Conservation (phyloP, 1,140 invertebrate species). For the Drosophila willistoni region DNA sequence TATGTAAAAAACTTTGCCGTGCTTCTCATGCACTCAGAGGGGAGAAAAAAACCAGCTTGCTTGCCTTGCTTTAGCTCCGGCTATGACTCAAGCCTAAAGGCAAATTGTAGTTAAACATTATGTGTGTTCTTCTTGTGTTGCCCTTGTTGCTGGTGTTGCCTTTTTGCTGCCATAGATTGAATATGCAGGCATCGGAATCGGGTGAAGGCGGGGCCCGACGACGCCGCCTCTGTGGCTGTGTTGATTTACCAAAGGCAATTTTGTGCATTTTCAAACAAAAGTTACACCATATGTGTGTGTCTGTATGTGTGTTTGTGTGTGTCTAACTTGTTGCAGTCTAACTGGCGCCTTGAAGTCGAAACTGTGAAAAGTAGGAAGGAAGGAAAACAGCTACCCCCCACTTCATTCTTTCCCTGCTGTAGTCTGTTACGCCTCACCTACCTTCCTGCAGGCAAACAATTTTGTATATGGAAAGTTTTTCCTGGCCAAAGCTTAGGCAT, state of each 20-base stretch:
- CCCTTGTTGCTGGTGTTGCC: not conserved
- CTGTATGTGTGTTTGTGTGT: conserved; percentile 14
- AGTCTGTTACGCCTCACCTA: not conserved
- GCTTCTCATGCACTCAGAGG: conserved; percentile 35
- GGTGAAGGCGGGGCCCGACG: not conserved
- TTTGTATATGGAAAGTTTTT: conserved; percentile 5
- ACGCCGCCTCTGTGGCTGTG: conserved; percentile 45
- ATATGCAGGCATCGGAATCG: conserved; percentile 34
- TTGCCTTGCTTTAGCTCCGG: not conserved
- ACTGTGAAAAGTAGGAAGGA: conserved; percentile 30
- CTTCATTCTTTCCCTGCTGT: not conserved
- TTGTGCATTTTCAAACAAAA: conserved; percentile 57
- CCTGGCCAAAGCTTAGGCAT: conserved; percentile 1
- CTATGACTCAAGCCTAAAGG: conserved; percentile 31
- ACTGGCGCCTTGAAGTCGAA: conserved; percentile 27
- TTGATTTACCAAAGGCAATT: conserved; percentile 66
- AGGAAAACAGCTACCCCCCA: not conserved
- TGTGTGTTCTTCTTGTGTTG: conserved; percentile 23
- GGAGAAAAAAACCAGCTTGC: not conserved
- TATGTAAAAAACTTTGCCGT: conserved; percentile 70
- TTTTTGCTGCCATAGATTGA: conserved; percentile 48
- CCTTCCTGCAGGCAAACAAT: conserved; percentile 1
- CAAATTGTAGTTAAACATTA: conserved; percentile 73
- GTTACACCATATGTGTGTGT: conserved; percentile 24
- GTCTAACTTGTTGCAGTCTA: conserved; percentile 71